Conservation (phyloP, 30 jellyfish, hydroid and myxozoan species). For the Chrysaora quinquecirrha region DNA sequence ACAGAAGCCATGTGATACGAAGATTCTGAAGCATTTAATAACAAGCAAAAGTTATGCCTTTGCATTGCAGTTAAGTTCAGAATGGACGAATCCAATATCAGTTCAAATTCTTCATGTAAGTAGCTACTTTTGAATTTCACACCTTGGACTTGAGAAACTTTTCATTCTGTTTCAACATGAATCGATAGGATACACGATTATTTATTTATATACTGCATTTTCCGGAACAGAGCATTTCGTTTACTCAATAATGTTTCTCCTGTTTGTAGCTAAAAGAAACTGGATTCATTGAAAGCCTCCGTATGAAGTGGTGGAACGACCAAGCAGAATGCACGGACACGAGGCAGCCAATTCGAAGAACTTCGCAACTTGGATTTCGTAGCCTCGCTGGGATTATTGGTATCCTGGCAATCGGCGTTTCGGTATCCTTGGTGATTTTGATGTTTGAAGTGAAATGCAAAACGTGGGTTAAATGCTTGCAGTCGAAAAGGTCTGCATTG, state of each 20-base stretch:
- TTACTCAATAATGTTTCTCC: too few relatives aligned
- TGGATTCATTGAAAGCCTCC: constrained; percentile 76
- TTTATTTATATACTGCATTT: too few relatives aligned
- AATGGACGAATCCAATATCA: constrained; percentile 82
- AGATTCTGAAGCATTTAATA: constrained; percentile 58
- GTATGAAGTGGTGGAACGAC: constrained; percentile 93
- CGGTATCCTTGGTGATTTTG: constrained; percentile 47
- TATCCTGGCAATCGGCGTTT: constrained; percentile 72
- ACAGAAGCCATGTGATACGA: constrained; percentile 81
- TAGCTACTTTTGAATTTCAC: neutral
- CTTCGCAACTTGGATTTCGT: constrained; percentile 49
- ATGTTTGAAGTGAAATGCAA: constrained; percentile 48
- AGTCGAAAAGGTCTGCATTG: constrained; percentile 22
- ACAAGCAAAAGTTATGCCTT: constrained; percentile 75
- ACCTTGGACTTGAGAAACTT: neutral
- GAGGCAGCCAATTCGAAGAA: constrained; percentile 7
- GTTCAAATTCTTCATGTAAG: constrained; percentile 57
- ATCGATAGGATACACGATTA: too few relatives aligned
- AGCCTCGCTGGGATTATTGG: constrained; percentile 75
- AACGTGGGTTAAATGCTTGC: neutral
- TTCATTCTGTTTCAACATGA: too few relatives aligned
- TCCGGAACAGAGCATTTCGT: too few relatives aligned
- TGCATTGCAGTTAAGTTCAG: constrained; percentile 74
- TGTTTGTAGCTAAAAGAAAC: constrained; percentile 64
- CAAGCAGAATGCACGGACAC: constrained; percentile 61